phyloP scores from a whole-genome alignment of 2,113 vertebrate genomes.

The Pagrus major region DNA sequence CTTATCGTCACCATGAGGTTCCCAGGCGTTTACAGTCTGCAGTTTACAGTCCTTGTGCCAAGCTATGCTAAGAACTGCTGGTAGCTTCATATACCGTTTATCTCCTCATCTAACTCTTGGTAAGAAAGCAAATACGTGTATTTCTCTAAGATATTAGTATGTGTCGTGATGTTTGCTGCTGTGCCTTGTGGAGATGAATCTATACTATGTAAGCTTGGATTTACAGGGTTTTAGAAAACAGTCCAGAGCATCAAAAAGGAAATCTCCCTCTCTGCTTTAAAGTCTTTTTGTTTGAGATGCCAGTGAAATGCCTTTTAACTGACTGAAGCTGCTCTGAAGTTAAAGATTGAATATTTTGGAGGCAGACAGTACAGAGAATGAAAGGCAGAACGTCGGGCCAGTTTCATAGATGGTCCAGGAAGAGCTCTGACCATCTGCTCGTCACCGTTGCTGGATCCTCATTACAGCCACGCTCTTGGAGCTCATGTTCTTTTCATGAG shows the following conservation, averaged over 20 bases:
- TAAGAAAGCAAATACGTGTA: no score
- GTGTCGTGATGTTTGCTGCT: not conserved
- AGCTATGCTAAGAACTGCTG: no score
- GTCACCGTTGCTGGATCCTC: constrained; percentile 36
- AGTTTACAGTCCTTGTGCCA: no score
- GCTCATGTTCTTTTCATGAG: constrained; percentile 51
- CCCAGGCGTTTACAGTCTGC: no score
- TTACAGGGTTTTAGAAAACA: not conserved
- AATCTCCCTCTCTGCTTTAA: not conserved
- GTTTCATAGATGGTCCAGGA: constrained; percentile 17
- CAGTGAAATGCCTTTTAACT: constrained; percentile 35
- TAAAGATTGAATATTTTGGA: constrained; percentile 30
- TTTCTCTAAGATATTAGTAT: no score
- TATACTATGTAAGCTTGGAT: constrained; percentile 4
- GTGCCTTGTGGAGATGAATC: constrained; percentile 14
- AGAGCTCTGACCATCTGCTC: constrained; percentile 64
- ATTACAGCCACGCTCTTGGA: constrained; percentile 42
- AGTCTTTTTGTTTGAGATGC: not conserved
- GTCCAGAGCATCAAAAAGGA: not conserved
- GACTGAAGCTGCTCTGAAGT: constrained; percentile 22
- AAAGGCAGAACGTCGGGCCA: constrained; percentile 41
- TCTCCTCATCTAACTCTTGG: no score
- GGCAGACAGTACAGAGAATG: constrained; percentile 14
- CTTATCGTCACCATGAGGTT: no score
- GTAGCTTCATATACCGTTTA: no score